Evolutionary conservation across 2,113 vertebrate genomes (phyloP), one percentile per base, ranked within the genome.

Genomic region (Tympanuchus pallidicinctus): DNA sequence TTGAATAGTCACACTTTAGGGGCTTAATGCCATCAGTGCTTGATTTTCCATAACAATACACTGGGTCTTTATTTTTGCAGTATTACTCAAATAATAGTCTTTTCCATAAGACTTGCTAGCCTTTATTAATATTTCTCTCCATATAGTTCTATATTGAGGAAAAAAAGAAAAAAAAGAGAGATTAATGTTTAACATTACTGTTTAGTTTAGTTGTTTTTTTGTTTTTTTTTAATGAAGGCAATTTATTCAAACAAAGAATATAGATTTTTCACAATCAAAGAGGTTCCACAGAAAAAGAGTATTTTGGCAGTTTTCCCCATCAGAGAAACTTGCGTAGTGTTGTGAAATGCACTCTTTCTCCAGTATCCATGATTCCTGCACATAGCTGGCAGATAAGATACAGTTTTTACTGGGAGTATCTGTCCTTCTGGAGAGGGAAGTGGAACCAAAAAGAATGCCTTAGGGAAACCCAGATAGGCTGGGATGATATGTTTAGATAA

Each of bases 41-140:
- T 90, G 50, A 45, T 94, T 93, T 97, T 87, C 36, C 15, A 10
- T 77, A 86, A 80, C 40, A 76, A n/a, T 28, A 88, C 59, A 76
- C 8, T 65, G 8, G 22, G 25, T 52, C 50, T 75, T 90, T 54
- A 73, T 84, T 91, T 95, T 95, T 97, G 50, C 47, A 89, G 30
- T 24, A 38, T 81, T 82, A 77, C 52, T 81, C 78, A 80, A 93
- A 73, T 72, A 19, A 93, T 8, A 90, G 67, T 86, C 18, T 94
- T 14, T 85, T 73, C 12, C 70, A 79, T 47, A 82, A 80, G 13
- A 30, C 57, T 52, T 48, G 4, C 43, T 79, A 95, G 50, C 30
- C 14, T 42, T 67, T 28, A n/a, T 34, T 90, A 7, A 69, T 64
- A 82, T 27, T 65, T 6, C 11, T 89, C 38, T 64, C 3, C n/a